A percentile compares a stretch with the other conserved stretches of the same genome.
phyloP scores from a whole-genome alignment of 2,888 invertebrate genomes.

The Dynastes grantii region DNA sequence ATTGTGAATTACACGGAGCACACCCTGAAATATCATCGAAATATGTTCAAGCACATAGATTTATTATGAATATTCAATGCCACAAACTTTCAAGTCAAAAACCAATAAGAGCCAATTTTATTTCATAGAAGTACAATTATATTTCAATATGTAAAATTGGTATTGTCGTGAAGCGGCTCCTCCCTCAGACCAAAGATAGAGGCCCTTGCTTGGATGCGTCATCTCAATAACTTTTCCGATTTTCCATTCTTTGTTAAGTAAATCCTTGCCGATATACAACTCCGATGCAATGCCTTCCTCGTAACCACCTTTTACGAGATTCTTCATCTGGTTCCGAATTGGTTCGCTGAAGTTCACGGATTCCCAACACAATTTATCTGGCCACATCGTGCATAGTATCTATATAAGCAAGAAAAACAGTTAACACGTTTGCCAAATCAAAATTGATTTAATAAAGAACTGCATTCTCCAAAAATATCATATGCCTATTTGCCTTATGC shows the following conservation, averaged over 20 bases:
- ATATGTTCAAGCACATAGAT: too few relatives aligned
- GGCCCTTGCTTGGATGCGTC: neutral
- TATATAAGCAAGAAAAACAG: too few relatives aligned
- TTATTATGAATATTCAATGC: too few relatives aligned
- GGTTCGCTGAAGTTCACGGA: neutral
- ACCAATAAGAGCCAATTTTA: too few relatives aligned
- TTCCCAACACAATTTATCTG: neutral
- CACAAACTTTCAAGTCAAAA: too few relatives aligned
- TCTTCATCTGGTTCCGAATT: neutral
- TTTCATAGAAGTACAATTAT: neutral
- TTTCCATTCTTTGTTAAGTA: neutral
- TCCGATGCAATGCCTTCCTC: neutral
- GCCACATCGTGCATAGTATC: neutral
- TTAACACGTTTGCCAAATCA: too few relatives aligned
- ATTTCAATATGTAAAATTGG: constrained; percentile 7
- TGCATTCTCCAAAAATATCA: too few relatives aligned
- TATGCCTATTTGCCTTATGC: too few relatives aligned
- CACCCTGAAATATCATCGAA: too few relatives aligned
- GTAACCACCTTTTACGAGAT: constrained; percentile 1
- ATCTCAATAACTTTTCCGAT: constrained; percentile 6
- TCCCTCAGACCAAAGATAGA: neutral
- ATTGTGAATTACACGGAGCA: too few relatives aligned
- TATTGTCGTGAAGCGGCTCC: too few relatives aligned
- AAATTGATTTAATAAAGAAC: too few relatives aligned
- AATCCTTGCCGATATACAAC: neutral